Conservation (phyloP, 1,140 invertebrate genomes). For the Ylistrum balloti region DNA sequence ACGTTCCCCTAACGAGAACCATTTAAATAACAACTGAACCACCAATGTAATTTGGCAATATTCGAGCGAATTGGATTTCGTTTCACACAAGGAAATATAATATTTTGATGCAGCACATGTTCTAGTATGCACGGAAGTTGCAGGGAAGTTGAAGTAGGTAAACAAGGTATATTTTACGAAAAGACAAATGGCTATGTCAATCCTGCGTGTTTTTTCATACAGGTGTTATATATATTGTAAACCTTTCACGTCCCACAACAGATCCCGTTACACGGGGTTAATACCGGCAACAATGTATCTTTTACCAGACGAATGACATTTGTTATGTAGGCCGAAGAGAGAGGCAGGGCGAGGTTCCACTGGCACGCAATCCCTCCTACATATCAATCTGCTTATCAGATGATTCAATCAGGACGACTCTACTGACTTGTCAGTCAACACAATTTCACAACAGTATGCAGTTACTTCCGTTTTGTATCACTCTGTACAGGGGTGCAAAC, state of each 20-base stretch:
- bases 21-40: no score
- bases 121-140: no score
- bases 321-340: background rate
- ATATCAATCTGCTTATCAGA: background rate
- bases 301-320: background rate
- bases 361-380: background rate
- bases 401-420: constrained; percentile 13
- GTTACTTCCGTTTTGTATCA: background rate
- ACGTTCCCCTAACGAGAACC: no score
- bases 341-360: background rate
- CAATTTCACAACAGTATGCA: background rate
- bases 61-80: no score
- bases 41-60: no score
- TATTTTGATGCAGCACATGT: no score
- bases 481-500: background rate
- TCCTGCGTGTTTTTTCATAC: no score
- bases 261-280: constrained; percentile 25
- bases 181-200: no score
- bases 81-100: no score
- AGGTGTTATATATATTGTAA: background rate
- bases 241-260: background rate
- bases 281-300: background rate
- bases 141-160: no score
- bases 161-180: no score
- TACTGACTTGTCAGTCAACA: background rate